Evolutionary conservation across 2,888 invertebrate species (phyloP), one percentile per base, ranked within the genome.

Genomic region (Conus canariensis): DNA sequence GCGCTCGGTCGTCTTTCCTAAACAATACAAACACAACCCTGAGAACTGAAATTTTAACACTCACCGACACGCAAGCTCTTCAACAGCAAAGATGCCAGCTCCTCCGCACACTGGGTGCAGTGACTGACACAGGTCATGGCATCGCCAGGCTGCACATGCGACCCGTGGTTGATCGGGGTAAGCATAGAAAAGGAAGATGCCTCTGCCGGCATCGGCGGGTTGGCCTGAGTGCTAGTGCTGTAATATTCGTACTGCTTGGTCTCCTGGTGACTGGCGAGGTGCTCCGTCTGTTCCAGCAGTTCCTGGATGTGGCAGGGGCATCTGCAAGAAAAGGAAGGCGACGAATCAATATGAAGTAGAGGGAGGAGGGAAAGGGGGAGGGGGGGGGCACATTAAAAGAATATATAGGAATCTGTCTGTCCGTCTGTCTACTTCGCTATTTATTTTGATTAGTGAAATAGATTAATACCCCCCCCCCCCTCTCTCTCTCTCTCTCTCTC

Each of bases 231-330:
- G 85, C 85, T 59, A 45, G 87, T 70, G 70, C 19, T 67, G 45
- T 45, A 3, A 56, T 87, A 87, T 8, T 56, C 8, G 30, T 87
- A 70, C 56, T 45, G 87, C 56, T 56, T 70, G 4, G 5, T 16
- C n/a, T 56, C n/a, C 74, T 74, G 19, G 74, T 67, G 87, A 14
- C 70, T 87, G 87, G 87, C 87, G 45, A 70, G 70, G 9, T 22
- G 30, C 67, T 87, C 87, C 7, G 87, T 87, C 87, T 70, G 19
- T 16, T 67, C 67, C 70, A 87, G 74, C 8, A 87, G 30, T 5
- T 45, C 70, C 16, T 87, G 87, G n/a, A 87, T 60, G 87, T 87
- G 70, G 45, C 25, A 25, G 19, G 87, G 87, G 22, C 87, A 87
- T 14, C 87, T 87, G 67, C 7, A 45, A 45, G 45, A 45, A 2